Base-by-base conservation (phyloP, 2,888 invertebrate genomes). In the Frankliniella fusca region DNA sequence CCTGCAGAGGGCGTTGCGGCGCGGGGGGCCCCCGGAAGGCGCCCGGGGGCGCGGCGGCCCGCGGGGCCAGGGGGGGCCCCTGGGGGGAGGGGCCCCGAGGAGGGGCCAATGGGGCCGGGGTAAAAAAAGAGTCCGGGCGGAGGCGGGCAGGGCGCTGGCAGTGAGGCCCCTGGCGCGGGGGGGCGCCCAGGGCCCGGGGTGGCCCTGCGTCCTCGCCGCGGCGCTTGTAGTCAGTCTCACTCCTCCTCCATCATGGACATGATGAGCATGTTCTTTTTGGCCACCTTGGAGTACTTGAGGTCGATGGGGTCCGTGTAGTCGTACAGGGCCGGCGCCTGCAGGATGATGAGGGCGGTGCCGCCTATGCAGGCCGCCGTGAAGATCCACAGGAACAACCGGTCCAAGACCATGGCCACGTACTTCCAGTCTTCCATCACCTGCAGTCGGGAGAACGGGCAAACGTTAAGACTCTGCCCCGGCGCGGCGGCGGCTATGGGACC, bases 351-450 rank as follows among this genome's bases (percentile, higher is more conserved):
- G 83, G 93, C 94, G 83, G 96, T 97, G 85, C 98, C 98, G 84
- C 96, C 89, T 84, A 98, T 92, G 89, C 97, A 98, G 85, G 97
- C 96, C 88, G 97, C 91, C 87, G 97, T 95, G 90, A 98, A 98
- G 87, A 96, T 93, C 93, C 97, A 97, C 86, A 98, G 92, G 90
- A 98, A 98, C 87, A 98, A 92, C 86, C 98, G 93, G 90, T 98
- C 98, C 88, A 98, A 91, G 85, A 98, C 98, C 97, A 98, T 95
- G 84, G 93, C 93, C 83, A 98, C 97, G 90, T 97, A 98, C 89
- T 98, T 98, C 98, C 98, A 98, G 90, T 98, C 98, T 90, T 97
- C 97, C 89, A 95, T 95, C 87, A 97, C 95, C 96, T 96, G 89
- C 3, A 89, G n/a, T 38, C 38, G 38, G 38, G 38, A 38, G 38